A percentile compares a stretch with the other conserved stretches of the same genome.
Conservation (phyloP, 2,888 invertebrate species). For the Sinodicranocentrus sp. region DNA sequence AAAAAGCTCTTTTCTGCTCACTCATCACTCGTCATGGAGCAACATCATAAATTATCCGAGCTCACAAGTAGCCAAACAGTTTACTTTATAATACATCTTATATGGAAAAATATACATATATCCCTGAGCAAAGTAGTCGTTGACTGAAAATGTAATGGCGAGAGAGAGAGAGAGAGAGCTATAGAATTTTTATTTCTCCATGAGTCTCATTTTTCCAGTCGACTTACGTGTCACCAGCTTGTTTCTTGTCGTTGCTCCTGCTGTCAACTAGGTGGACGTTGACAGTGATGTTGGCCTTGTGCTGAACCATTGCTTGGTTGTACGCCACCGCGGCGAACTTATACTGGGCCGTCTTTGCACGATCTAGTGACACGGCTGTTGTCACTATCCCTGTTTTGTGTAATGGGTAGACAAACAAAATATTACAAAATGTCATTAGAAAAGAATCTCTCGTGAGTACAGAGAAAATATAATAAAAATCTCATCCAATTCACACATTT, state of each 20-base stretch:
- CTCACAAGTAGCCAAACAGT: too few relatives aligned
- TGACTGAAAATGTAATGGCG: too few relatives aligned
- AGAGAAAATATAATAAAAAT: too few relatives aligned
- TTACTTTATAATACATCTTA: too few relatives aligned
- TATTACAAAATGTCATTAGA: too few relatives aligned
- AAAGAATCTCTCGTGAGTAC: neutral
- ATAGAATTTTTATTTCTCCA: neutral
- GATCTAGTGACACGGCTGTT: conserved; percentile 59
- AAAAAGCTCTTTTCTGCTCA: neutral
- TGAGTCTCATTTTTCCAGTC: neutral
- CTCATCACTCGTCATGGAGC: conserved; percentile 38
- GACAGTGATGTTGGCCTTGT: conserved; percentile 62
- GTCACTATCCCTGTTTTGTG: conserved; percentile 50
- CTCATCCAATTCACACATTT: too few relatives aligned
- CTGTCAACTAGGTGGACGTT: conserved; percentile 54
- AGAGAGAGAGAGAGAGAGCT: neutral
- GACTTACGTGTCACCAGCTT: conserved; percentile 60
- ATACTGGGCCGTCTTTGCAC: conserved; percentile 57
- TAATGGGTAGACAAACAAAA: neutral
- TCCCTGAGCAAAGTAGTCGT: too few relatives aligned
- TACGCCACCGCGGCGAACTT: conserved; percentile 49
- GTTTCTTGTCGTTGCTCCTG: conserved; percentile 40
- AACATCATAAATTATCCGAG: conserved; percentile 25
- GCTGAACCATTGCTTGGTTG: conserved; percentile 56
- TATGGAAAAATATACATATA: too few relatives aligned